A percentile compares a stretch with the other conserved stretches of the same genome.
These are phyloP conservation scores for Caenorhabditis brenneri DNA, from an alignment of 1,140 invertebrate species.

Conservation along the genomic window DNA sequence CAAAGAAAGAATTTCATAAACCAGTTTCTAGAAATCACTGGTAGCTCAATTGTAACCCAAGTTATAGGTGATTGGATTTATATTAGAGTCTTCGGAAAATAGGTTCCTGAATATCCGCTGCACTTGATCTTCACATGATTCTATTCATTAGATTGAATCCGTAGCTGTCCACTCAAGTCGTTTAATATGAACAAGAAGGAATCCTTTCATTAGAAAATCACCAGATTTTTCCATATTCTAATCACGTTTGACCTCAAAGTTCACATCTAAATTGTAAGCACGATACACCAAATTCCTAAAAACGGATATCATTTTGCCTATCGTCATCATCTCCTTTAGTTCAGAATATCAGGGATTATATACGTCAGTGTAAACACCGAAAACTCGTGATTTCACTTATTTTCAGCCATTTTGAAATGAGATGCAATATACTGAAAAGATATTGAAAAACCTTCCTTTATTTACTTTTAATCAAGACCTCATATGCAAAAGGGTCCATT, in stretches of 20 bases:
- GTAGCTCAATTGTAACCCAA: too few species aligned
- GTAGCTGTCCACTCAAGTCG: neutral
- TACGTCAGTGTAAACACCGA: neutral
- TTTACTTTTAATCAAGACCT: neutral
- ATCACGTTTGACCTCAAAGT: constrained; percentile 21
- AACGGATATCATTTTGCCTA: neutral
- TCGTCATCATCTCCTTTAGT: neutral
- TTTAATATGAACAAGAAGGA: neutral
- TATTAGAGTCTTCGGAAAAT: too few species aligned
- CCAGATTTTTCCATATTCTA: neutral
- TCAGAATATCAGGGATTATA: constrained; percentile 23
- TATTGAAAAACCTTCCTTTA: neutral
- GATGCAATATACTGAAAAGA: neutral
- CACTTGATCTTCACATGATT: too few species aligned
- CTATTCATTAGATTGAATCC: too few species aligned
- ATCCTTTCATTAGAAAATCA: neutral
- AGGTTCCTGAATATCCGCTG: too few species aligned
- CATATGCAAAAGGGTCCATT: neutral
- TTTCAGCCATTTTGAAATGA: neutral
- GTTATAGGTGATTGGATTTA: too few species aligned
- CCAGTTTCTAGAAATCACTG: too few species aligned
- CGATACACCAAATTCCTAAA: neutral
- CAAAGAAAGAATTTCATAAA: too few species aligned
- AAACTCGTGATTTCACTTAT: neutral
- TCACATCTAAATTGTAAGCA: neutral